A percentile compares a stretch with the other conserved stretches of the same genome.
phyloP scores from a whole-genome alignment of 2,113 vertebrate genomes.

The Forbesichthys agassizii region DNA sequence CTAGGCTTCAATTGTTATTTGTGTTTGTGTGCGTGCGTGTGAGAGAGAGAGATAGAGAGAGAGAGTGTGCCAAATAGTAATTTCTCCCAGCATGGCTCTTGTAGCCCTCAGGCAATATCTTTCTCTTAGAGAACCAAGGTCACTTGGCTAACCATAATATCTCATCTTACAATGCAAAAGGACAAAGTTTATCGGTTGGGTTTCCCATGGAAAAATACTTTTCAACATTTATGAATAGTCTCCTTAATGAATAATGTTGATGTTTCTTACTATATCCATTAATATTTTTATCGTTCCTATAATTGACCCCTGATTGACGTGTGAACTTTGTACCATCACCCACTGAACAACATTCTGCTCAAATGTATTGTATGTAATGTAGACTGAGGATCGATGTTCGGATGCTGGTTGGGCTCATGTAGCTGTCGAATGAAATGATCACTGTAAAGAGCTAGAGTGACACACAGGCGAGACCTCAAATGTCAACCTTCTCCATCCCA shows the following conservation, averaged over 20 bases:
- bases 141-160: conserved; percentile 53
- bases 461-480: conserved; percentile 31
- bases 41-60: too few species aligned
- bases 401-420: background rate
- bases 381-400: background rate
- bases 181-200: conserved; percentile 33
- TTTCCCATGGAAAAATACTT: conserved; percentile 24
- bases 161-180: conserved; percentile 55
- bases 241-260: conserved; percentile 15
- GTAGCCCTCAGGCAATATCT: conserved; percentile 61
- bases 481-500: background rate
- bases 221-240: conserved; percentile 20
- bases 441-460: conserved; percentile 10
- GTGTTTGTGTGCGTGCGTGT: background rate
- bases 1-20: background rate
- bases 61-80: conserved; percentile 52
- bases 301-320: conserved; percentile 32
- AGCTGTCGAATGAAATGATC: conserved; percentile 18
- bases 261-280: conserved; percentile 1
- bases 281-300: background rate
- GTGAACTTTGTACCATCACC: conserved; percentile 37
- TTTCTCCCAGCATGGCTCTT: conserved; percentile 55
- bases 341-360: conserved; percentile 4
- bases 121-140: conserved; percentile 65
- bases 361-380: background rate